These are phyloP conservation scores for Sorex araneus DNA, from an alignment of 2,113 vertebrate genomes.

Conservation along the genomic window DNA sequence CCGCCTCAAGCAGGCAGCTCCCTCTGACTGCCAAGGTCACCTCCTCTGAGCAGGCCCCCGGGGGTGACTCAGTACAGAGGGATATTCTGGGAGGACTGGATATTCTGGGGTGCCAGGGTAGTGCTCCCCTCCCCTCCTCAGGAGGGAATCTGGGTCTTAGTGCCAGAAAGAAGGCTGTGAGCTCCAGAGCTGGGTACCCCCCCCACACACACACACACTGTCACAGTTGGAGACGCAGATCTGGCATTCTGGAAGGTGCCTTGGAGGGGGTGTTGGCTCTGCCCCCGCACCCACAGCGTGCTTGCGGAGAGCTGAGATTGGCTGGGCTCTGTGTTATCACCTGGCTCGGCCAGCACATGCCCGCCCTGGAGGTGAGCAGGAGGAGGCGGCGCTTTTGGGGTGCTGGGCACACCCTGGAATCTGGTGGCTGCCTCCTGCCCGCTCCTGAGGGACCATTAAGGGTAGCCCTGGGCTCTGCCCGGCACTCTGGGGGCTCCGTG, in stretches of 20 bases:
- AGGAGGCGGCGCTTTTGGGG: not conserved
- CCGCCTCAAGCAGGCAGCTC: not conserved
- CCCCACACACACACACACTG: too few species aligned
- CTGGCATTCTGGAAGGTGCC: not conserved
- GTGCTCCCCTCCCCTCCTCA: not conserved
- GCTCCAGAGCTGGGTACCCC: not conserved
- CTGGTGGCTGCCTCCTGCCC: not conserved
- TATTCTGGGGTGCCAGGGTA: too few species aligned
- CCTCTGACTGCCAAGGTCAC: not conserved
- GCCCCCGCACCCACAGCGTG: not conserved
- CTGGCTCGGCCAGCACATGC: not conserved
- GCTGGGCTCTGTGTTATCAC: accelerated
- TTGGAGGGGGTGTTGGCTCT: not conserved
- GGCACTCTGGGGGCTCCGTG: too few species aligned
- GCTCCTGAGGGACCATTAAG: accelerated
- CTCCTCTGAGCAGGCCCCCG: not conserved
- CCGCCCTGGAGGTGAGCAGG: not conserved
- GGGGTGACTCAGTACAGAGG: not conserved
- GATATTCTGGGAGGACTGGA: not conserved
- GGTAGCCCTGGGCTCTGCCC: not conserved
- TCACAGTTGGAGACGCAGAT: accelerated
- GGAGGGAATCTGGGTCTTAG: not conserved
- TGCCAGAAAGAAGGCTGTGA: too few species aligned
- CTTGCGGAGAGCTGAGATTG: not conserved
- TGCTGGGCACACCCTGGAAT: not conserved